These are phyloP conservation scores for Nothoprocta perdicaria DNA, from an alignment of 2,113 vertebrate species.

Conservation along the genomic window DNA sequence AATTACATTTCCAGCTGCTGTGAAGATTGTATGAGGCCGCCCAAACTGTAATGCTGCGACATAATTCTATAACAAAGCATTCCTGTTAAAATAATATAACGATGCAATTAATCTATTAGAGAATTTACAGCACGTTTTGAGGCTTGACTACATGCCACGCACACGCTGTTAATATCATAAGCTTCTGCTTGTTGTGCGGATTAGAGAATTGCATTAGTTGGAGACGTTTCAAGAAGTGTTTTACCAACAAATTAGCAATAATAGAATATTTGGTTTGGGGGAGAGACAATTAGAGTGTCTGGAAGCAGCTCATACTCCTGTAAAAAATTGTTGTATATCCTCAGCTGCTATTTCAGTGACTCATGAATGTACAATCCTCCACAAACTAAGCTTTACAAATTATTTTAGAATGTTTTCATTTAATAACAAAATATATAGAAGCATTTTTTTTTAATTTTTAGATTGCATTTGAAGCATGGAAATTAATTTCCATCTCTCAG, in stretches of 20 bases:
- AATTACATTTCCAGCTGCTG: slow-evolving; percentile 71
- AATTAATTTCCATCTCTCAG: slow-evolving; percentile 27
- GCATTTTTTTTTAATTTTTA: slow-evolving; percentile 35
- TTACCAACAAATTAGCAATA: background rate
- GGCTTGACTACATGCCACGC: background rate
- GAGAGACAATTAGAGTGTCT: background rate
- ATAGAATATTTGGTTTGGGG: background rate
- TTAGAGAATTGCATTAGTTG: background rate
- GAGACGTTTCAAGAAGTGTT: slow-evolving; percentile 12
- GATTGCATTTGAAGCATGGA: background rate
- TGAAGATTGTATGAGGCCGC: slow-evolving; percentile 51
- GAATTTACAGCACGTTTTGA: slow-evolving; percentile 16
- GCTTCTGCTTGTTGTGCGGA: background rate
- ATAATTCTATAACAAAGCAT: slow-evolving; percentile 40
- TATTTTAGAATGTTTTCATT: slow-evolving; percentile 25
- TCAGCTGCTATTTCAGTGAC: background rate
- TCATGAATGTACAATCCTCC: background rate
- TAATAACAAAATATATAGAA: background rate
- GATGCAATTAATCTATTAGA: slow-evolving; percentile 2
- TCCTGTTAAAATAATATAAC: slow-evolving; percentile 5
- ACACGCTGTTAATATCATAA: background rate
- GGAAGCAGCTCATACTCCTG: background rate
- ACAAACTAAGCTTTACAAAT: background rate
- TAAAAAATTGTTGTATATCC: background rate
- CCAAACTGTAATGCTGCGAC: background rate